A percentile compares a stretch with the other conserved stretches of the same genome.
Evolutionary conservation across 2,113 vertebrate species (phyloP).

Genomic region (Eubucco bourcierii): DNA sequence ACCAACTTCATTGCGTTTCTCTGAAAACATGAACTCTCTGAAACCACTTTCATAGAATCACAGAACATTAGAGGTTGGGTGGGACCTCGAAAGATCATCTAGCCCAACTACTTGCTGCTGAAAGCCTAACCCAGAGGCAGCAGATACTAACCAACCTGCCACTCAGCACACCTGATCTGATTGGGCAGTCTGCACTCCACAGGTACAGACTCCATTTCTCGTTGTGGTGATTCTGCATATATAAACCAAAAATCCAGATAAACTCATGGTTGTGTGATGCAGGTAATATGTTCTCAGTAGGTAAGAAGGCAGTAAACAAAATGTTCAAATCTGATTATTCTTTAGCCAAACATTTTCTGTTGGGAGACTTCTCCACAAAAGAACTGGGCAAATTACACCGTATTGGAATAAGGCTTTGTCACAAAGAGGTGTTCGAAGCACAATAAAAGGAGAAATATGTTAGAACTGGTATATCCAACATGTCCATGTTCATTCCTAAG

Average conservation of each 20-base stretch:
- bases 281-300: not conserved
- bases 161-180: not conserved
- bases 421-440: slow-evolving; percentile 9
- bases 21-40: not conserved
- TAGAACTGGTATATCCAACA: not conserved
- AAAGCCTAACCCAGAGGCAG: not conserved
- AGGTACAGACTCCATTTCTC: not conserved
- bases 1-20: no score
- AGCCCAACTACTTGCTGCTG: not conserved
- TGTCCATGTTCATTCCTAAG: slow-evolving; percentile 8
- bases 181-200: not conserved
- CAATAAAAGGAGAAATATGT: not conserved
- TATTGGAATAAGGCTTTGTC: not conserved
- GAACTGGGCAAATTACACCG: not conserved
- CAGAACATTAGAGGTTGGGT: no score
- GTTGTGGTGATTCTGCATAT: not conserved
- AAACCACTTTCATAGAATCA: not conserved
- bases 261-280: not conserved
- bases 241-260: not conserved
- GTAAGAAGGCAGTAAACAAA: not conserved
- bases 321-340: not conserved
- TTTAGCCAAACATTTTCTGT: not conserved
- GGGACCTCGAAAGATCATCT: no score
- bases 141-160: not conserved
- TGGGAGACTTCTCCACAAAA: not conserved